Evolutionary conservation across 1,140 invertebrate species (phyloP), one percentile per base, ranked within the genome.

Genomic region (Calliphora vicina): DNA sequence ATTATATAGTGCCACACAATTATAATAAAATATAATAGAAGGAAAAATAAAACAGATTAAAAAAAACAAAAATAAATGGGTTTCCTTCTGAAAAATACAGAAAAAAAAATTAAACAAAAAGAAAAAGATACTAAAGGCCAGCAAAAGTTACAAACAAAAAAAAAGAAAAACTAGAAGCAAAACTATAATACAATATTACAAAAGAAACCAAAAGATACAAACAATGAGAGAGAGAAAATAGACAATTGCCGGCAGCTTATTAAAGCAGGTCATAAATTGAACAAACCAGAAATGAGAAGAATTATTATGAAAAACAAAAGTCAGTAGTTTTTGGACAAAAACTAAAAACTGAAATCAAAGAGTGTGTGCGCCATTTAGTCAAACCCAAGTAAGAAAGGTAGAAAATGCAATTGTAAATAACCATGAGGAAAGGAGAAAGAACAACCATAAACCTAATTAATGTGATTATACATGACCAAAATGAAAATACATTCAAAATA

Each of bases 261-360:
- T 73, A 73, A 71, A 73, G 26, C 71, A 73, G 71, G 71, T 73
- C 71, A 73, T 73, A 73, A 73, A 27, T 73, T 50, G 5, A 50
- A 50, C 45, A 50, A 17, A 50, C 35, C 35, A 50, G 17, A 50
- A 50, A 50, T 50, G 17, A 50, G 15, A 50, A 50, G 17, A 50
- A 50, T 17, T 50, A 50, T 50, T 17, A 50, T 50, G 35, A 50
- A 50, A 50, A 50, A 50, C 45, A 50, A 50, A 50, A 50, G 13
- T 15, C 17, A 12, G 12, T 43, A 6, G 5, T 50, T 50, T 50
- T 50, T 15, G 15, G 45, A 50, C 45, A 9, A 50, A 15, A 1
- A 17, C 12, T 8, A 35, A 29, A 35, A 35, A n/a, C n/a, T 43
- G 42, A 50, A 50, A 50, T 50, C 45, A 50, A 50, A 50, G 13